Percentiles rank a stretch among this genome's conserved stretches.
phyloP scores from a whole-genome alignment of 2,797 vertebrate genomes.

The Scomberomorus guttatus region DNA sequence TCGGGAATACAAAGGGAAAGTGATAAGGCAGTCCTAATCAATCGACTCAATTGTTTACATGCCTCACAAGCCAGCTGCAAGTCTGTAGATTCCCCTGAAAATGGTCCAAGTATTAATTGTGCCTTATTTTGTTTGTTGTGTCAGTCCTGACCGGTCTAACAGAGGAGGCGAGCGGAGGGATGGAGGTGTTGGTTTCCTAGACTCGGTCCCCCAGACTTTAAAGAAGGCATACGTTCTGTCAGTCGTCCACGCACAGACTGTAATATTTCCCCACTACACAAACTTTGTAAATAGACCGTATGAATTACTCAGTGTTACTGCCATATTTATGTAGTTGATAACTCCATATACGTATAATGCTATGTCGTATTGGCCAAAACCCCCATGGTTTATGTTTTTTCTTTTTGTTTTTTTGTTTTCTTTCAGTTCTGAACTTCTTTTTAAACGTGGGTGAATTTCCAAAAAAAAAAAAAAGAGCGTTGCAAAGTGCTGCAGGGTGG shows the following conservation, averaged over 20 bases:
- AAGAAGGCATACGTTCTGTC: conserved; percentile 85
- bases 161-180: conserved; percentile 45
- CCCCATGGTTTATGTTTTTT: conserved; percentile 75
- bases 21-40: conserved; percentile 76
- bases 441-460: conserved; percentile 79
- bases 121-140: conserved; percentile 96
- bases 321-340: conserved; percentile 93
- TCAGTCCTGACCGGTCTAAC: conserved; percentile 88
- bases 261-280: conserved; percentile 86
- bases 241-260: conserved; percentile 81
- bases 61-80: conserved; percentile 84
- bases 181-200: conserved; percentile 73
- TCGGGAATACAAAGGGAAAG: conserved; percentile 80
- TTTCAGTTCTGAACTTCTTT: conserved; percentile 69
- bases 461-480: conserved; percentile 56
- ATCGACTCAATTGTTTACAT: conserved; percentile 84
- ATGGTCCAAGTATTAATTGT: conserved; percentile 93
- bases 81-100: conserved; percentile 83
- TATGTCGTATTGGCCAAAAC: conserved; percentile 93
- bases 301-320: conserved; percentile 98
- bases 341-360: conserved; percentile 88
- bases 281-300: conserved; percentile 92
- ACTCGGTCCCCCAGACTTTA: conserved; percentile 83
- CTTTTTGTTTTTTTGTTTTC: conserved; percentile 46
- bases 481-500: conserved; percentile 85